Base-by-base conservation (phyloP, 2,113 vertebrate species). In the Acinonyx jubatus region DNA sequence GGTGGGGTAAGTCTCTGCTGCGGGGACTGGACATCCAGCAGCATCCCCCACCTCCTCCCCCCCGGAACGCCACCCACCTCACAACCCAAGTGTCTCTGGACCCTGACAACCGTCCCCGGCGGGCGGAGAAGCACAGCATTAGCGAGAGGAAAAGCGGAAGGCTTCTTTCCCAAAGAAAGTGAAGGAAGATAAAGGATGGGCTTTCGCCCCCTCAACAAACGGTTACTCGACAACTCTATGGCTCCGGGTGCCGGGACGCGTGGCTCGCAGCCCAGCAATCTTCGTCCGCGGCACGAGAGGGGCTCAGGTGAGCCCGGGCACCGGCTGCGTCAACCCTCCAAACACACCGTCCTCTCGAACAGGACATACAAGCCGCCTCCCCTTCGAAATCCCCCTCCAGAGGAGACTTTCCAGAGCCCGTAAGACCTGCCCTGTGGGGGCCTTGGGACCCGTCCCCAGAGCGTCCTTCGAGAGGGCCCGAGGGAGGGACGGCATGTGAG, bases 201-300 rank as follows among this genome's bases (percentile, higher is more conserved):
- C 29, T 55, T 13, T 38, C 10, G 2, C n/a, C 25, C 57, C 38
- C 31, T 25, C n/a, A 27, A 27, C 94, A 41, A 15, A 3, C 25
- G 18, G 1, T 48, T 55, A 21, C 11, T 9, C 18, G 38, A 27
- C 1, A 25, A 2, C 14, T 3, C 5, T 18, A 0, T 4, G 4
- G 33, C 2, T 0, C 6, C 0, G 25, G 87, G 11, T 27, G 0
- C 36, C 1, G 38, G n/a, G 4, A 8, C 3, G 13, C 8, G 0
- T 36, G 13, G 5, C n/a, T 45, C 50, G 0, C 6, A 7, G 38
- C 6, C 68, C 31, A 16, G 29, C 41, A 2, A 19, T 0, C 3
- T 15, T 15, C 23, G 0, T 33, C 7, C 0, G 2, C 13, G 3
- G 18, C 0, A 1, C 0, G 11, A 29, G 3, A 27, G 36, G 76